Evolutionary conservation across 2,113 vertebrate species (phyloP).

Genomic region (Zingel zingel): DNA sequence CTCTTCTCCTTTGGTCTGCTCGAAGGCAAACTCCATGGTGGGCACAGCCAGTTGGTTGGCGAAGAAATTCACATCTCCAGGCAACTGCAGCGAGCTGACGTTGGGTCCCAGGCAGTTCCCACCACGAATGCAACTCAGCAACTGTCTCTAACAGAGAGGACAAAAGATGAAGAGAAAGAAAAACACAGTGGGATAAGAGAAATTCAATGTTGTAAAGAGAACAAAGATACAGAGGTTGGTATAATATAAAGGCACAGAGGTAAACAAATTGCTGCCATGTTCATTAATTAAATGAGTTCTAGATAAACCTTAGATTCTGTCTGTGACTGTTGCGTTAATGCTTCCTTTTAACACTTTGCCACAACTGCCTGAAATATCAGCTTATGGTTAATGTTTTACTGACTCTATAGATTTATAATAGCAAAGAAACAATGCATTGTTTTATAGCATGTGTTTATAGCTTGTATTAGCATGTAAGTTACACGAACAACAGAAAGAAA

Average conservation of each 20-base stretch:
- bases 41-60: conserved; percentile 93
- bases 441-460: no score
- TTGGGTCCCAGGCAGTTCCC: conserved; percentile 84
- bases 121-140: conserved; percentile 86
- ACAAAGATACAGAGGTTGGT: background rate
- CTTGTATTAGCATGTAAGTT: no score
- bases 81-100: conserved; percentile 89
- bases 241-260: background rate
- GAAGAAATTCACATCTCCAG: conserved; percentile 91
- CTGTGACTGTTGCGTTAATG: background rate
- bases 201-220: background rate
- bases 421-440: background rate
- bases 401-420: background rate
- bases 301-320: background rate
- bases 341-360: background rate
- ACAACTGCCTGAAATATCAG: background rate
- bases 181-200: background rate
- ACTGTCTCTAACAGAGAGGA: conserved; percentile 83
- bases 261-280: background rate
- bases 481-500: no score
- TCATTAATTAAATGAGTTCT: background rate
- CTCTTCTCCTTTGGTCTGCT: conserved; percentile 86
- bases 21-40: conserved; percentile 89
- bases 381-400: background rate
- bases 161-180: background rate